Percentiles rank a stretch among this genome's conserved stretches.
Evolutionary conservation across 2,888 invertebrate genomes (phyloP).

Genomic region (Limnephilus auricula): DNA sequence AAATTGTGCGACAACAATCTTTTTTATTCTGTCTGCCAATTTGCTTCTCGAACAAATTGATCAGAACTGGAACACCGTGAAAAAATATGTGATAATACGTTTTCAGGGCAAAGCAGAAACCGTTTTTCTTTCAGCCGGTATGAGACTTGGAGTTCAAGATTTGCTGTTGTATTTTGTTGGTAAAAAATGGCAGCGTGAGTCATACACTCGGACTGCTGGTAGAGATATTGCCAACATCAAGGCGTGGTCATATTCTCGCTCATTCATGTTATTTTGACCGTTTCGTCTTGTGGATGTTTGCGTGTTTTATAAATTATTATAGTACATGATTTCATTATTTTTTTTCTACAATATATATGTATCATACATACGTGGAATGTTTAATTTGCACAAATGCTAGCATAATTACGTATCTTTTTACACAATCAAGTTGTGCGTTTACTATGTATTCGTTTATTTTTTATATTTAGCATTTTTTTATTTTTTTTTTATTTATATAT

Average conservation of each 20-base stretch:
- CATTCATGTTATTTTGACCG: neutral
- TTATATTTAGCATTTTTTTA: too few species aligned
- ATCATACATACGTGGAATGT: too few species aligned
- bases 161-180: neutral
- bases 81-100: neutral
- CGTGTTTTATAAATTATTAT: neutral
- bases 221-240: neutral
- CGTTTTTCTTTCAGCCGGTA: neutral
- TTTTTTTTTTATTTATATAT: too few species aligned
- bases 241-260: neutral
- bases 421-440: neutral
- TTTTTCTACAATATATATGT: neutral
- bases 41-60: slow-evolving; percentile 11
- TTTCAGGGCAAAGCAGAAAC: neutral
- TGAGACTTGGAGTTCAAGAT: neutral
- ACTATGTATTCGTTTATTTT: too few species aligned
- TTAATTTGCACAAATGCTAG: neutral
- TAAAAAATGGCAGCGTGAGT: neutral
- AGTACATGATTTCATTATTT: neutral
- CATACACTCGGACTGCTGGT: neutral
- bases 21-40: slow-evolving; percentile 25
- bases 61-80: neutral
- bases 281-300: neutral
- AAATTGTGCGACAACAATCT: slow-evolving; percentile 20
- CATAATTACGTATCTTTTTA: neutral